Conservation (phyloP, 2,797 vertebrate genomes). For the Prunella strophiata region DNA sequence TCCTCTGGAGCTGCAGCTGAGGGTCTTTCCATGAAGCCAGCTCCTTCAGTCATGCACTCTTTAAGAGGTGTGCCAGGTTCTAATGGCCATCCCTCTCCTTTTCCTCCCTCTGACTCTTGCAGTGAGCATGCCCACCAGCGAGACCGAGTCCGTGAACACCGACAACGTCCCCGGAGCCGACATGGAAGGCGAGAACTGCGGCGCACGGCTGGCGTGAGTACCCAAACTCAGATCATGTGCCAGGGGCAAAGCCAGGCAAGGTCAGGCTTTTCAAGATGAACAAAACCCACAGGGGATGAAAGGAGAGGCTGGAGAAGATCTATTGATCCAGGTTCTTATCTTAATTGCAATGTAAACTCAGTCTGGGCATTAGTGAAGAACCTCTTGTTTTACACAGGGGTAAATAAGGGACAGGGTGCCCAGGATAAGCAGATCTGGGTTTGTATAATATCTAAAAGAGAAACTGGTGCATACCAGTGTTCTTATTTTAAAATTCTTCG, state of each 20-base stretch:
- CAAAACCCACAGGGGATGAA: neutral
- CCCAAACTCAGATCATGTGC: neutral
- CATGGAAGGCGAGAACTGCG: conserved; percentile 95
- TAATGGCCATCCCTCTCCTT: conserved; percentile 23
- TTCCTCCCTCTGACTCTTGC: conserved; percentile 59
- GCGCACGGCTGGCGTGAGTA: conserved; percentile 95
- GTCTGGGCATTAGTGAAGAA: neutral
- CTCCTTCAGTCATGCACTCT: neutral
- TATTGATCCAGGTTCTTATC: neutral
- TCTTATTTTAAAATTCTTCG: neutral
- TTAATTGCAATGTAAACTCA: neutral
- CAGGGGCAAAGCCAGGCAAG: neutral
- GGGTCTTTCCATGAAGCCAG: neutral
- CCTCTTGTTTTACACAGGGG: neutral
- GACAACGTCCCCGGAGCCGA: conserved; percentile 93
- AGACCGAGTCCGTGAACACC: conserved; percentile 98
- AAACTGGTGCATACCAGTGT: neutral
- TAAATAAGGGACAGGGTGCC: neutral
- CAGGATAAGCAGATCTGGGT: neutral
- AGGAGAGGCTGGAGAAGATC: neutral
- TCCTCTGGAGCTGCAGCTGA: neutral
- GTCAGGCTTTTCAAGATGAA: neutral
- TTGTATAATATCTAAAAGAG: neutral
- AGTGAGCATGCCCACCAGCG: conserved; percentile 99
- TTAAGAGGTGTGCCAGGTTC: neutral